These are phyloP conservation scores for Branchipolynoe longqiensis DNA, from an alignment of 2,888 invertebrate species.

Conservation along the genomic window DNA sequence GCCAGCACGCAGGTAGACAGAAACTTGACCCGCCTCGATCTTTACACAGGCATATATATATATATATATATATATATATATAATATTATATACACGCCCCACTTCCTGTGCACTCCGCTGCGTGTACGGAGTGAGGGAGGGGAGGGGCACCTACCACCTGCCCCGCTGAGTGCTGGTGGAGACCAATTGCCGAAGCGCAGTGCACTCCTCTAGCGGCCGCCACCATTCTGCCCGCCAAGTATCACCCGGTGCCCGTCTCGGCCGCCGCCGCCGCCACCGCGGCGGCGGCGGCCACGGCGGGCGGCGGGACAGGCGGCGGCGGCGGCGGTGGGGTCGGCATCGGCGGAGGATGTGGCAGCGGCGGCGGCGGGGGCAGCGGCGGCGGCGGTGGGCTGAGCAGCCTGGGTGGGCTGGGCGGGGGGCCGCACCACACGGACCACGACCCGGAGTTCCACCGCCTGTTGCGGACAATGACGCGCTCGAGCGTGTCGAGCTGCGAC, in stretches of 20 bases:
- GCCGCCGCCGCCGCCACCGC: background rate
- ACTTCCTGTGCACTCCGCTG: too few relatives aligned
- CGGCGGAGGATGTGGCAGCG: background rate
- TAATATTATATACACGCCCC: too few relatives aligned
- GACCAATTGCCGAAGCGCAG: too few relatives aligned
- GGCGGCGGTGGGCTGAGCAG: background rate
- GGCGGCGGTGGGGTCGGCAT: background rate
- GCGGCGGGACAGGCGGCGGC: background rate
- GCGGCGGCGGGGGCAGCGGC: background rate
- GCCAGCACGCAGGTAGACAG: too few relatives aligned
- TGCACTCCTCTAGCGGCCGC: too few relatives aligned
- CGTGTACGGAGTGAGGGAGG: too few relatives aligned
- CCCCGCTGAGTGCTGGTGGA: too few relatives aligned
- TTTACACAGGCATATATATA: too few relatives aligned
- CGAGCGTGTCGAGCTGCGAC: conserved; percentile 64
- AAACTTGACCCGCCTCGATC: too few relatives aligned
- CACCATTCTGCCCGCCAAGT: conserved; percentile 48
- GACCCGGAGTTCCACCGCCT: conserved; percentile 50
- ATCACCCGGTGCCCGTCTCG: conserved; percentile 29
- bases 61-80: too few relatives aligned
- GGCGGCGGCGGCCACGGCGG: background rate
- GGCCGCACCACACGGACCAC: background rate
- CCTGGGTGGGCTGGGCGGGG: background rate
- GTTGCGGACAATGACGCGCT: conserved; percentile 57
- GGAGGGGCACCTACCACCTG: too few relatives aligned